Base-by-base conservation (phyloP, 1,140 invertebrate genomes). In the Saxidomus purpurata region DNA sequence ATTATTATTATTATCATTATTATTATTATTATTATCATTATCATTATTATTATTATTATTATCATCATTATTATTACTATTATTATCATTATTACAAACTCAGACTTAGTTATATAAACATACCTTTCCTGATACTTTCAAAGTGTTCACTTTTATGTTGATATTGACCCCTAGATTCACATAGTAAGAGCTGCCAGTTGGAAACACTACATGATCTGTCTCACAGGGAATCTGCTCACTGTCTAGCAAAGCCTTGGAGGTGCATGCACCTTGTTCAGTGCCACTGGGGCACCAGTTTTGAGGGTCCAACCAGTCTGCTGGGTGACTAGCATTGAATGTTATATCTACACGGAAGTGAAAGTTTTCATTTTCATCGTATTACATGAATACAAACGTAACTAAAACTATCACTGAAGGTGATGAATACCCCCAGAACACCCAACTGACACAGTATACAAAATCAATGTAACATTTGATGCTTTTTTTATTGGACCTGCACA, bases 201-300 rank as follows among this genome's bases (percentile, higher is more conserved):
- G 94, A 76, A 94, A 94, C 11, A 95, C 59, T 13, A 94, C 93
- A 89, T 94, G 77, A 77, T 94, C 93, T 25, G 83, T 93, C 9
- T 40, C n/a, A 74, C 94, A 94, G 13, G 94, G 94, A 8, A 94
- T 90, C 63, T 77, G 90, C 77, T 95, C 94, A 22, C 92, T 92
- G 49, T 95, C 94, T 22, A 94, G 88, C 0, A 90, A 55, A 1
- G 87, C 38, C 22, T 36, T n/a, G 0, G 84, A 36, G 19, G 69
- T 59, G 79, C 93, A 94, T 25, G 86, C 67, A 11, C 91, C 92
- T 1, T 63, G 80, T 63, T 92, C 92, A 31, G 92, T 90, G 11
- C 82, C 63, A 1, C 92, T 89, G 1, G 81, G n/a, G 49, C 94
- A 95, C 94, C 94, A 95, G 89, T 93, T 95, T 17, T 79, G 52